These are phyloP conservation scores for Nemotelus pantherinus DNA, from an alignment of 2,888 invertebrate species.

Conservation along the genomic window DNA sequence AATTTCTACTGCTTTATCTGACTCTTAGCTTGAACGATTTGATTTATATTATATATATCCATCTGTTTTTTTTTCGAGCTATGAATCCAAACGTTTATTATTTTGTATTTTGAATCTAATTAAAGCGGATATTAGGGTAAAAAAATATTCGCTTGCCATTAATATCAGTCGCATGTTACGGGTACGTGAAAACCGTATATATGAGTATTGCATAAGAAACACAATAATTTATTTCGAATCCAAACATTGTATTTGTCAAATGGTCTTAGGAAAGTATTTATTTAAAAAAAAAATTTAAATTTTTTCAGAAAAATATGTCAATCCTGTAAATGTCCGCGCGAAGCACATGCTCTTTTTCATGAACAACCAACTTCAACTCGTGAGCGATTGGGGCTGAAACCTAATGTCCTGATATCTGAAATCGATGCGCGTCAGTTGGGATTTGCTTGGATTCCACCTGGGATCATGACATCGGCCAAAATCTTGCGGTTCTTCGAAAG, in stretches of 20 bases:
- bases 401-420: constrained; percentile 68
- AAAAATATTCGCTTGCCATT: no score
- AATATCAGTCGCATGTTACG: no score
- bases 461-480: constrained; percentile 62
- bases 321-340: constrained; percentile 90
- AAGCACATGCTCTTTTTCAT: constrained; percentile 89
- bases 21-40: no score
- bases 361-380: constrained; percentile 84
- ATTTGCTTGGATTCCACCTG: constrained; percentile 74
- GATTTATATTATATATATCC: no score
- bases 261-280: constrained; percentile 5
- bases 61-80: no score
- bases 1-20: no score
- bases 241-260: background rate
- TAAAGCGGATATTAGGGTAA: no score
- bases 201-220: background rate
- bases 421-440: constrained; percentile 73
- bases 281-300: background rate
- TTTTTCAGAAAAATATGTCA: constrained; percentile 88
- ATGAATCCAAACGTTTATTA: no score
- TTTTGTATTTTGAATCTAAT: no score
- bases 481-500: constrained; percentile 90
- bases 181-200: no score
- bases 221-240: background rate
- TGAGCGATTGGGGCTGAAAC: constrained; percentile 74